Evolutionary conservation across 2,888 invertebrate genomes (phyloP).

Genomic region (Zele albiditarsus): DNA sequence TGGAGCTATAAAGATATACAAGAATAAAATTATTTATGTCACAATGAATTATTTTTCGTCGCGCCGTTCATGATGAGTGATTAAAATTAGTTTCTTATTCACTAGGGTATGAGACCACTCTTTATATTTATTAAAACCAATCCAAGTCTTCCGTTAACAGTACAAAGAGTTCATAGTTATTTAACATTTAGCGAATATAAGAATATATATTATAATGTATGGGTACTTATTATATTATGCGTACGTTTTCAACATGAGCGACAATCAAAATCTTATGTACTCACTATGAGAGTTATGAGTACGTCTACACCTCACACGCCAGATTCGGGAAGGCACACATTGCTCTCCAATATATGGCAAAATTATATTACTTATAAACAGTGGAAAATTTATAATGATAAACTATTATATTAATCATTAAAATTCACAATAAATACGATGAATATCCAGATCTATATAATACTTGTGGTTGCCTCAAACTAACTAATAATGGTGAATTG

Average conservation of each 20-base stretch:
- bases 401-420: neutral
- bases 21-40: neutral
- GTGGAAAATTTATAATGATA: neutral
- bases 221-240: conserved; percentile 1
- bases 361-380: neutral
- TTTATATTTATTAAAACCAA: neutral
- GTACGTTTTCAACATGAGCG: neutral
- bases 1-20: neutral
- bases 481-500: neutral
- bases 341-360: too few species aligned
- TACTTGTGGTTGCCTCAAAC: neutral
- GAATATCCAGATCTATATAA: conserved; percentile 1
- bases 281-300: conserved; percentile 15
- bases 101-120: neutral
- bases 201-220: neutral
- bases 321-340: too few species aligned
- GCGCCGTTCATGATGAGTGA: too few species aligned
- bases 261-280: neutral
- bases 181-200: neutral
- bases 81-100: too few species aligned
- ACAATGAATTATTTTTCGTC: too few species aligned
- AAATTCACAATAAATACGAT: conserved; percentile 3
- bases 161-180: neutral
- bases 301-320: conserved; percentile 12
- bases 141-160: neutral